Evolutionary conservation across 1,140 invertebrate species (phyloP).

Genomic region (Camponotus vicinus): DNA sequence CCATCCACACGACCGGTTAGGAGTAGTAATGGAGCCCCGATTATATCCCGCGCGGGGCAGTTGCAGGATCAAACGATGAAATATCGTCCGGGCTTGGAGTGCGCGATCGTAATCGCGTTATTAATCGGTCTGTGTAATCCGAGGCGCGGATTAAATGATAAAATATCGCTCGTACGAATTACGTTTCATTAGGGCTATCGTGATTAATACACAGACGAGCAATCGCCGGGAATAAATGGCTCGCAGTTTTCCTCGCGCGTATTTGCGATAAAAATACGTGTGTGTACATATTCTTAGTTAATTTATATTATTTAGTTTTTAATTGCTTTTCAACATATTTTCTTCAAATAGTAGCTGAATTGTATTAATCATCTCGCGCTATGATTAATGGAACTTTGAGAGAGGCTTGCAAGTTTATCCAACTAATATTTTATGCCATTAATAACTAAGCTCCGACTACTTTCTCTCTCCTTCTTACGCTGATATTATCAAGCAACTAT

Average conservation of each 20-base stretch:
- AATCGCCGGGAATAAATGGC: constrained; percentile 40
- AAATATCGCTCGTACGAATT: constrained; percentile 55
- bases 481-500: constrained; percentile 29
- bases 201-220: constrained; percentile 41
- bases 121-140: constrained; percentile 49
- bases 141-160: constrained; percentile 57
- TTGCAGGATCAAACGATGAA: constrained; percentile 54
- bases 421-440: constrained; percentile 45
- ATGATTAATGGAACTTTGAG: constrained; percentile 45
- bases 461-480: neutral
- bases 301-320: neutral
- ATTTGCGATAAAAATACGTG: neutral
- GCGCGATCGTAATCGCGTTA: constrained; percentile 57
- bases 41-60: constrained; percentile 32
- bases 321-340: neutral
- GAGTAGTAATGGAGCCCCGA: constrained; percentile 44
- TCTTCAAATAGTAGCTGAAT: constrained; percentile 27
- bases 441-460: constrained; percentile 44
- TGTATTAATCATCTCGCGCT: constrained; percentile 32
- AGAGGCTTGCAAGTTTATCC: constrained; percentile 15
- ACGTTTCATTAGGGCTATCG: constrained; percentile 45
- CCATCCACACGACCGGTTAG: constrained; percentile 1
- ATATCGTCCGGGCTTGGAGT: constrained; percentile 39
- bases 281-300: neutral
- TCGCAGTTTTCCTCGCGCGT: constrained; percentile 21